Evolutionary conservation across 2,113 vertebrate genomes (phyloP).

Genomic region (Taurulus bubalis): DNA sequence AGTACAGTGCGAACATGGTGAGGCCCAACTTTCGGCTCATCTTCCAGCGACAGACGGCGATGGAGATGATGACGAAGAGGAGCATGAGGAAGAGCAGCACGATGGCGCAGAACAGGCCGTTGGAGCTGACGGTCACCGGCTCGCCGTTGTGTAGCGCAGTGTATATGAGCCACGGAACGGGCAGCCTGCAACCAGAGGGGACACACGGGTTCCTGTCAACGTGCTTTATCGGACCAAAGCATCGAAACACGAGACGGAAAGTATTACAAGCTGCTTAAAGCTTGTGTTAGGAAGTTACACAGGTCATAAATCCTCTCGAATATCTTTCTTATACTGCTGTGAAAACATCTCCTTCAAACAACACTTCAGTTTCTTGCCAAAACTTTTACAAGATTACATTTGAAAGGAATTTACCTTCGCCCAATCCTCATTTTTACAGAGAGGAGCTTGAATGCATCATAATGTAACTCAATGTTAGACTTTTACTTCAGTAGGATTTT

Average conservation of each 20-base stretch:
- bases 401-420: too few species aligned
- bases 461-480: too few species aligned
- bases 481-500: not conserved
- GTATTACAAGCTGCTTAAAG: not conserved
- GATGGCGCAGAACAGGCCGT: conserved; percentile 85
- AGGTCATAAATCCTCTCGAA: not conserved
- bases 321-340: not conserved
- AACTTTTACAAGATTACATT: too few species aligned
- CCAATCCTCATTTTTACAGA: too few species aligned
- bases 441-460: too few species aligned
- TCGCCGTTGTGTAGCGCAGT: conserved; percentile 60
- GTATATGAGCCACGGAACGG: conserved; percentile 81
- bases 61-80: conserved; percentile 84
- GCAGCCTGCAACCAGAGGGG: conserved; percentile 67
- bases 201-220: too few species aligned
- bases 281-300: not conserved
- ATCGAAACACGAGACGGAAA: too few species aligned
- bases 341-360: too few species aligned
- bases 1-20: conserved; percentile 84
- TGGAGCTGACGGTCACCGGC: conserved; percentile 80
- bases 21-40: conserved; percentile 81
- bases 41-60: conserved; percentile 82
- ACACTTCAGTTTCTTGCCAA: too few species aligned
- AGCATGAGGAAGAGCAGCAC: conserved; percentile 86
- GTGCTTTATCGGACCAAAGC: too few species aligned